These are phyloP conservation scores for Limonius californicus DNA, from an alignment of 1,140 invertebrate species.

Conservation along the genomic window DNA sequence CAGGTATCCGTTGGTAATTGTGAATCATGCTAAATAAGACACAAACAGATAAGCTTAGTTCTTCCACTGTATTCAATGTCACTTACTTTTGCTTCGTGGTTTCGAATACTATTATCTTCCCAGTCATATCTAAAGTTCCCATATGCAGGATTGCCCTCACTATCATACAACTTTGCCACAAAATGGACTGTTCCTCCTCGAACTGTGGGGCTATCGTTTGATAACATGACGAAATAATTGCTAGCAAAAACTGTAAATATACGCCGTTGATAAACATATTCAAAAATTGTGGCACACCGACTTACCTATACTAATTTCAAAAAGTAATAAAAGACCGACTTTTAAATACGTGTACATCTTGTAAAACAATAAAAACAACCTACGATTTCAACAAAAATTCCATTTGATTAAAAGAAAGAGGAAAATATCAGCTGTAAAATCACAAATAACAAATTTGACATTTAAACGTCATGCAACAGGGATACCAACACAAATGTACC, in stretches of 20 bases:
- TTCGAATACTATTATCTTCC: slow-evolving; percentile 55
- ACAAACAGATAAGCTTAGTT: slow-evolving; percentile 27
- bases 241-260: not conserved
- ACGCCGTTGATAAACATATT: not conserved
- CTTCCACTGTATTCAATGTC: not conserved
- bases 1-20: slow-evolving; percentile 49
- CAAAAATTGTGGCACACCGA: not conserved
- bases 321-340: not conserved
- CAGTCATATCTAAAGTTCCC: slow-evolving; percentile 51
- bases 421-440: too few species aligned
- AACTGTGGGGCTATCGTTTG: slow-evolving; percentile 60
- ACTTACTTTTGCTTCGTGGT: slow-evolving; percentile 51
- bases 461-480: too few species aligned
- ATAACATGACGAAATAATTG: slow-evolving; percentile 30
- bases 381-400: too few species aligned
- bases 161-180: slow-evolving; percentile 53
- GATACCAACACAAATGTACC: too few species aligned
- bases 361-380: not conserved
- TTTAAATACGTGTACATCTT: not conserved
- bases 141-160: slow-evolving; percentile 43
- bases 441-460: too few species aligned
- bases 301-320: not conserved
- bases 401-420: too few species aligned
- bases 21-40: slow-evolving; percentile 42
- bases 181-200: slow-evolving; percentile 62